These are phyloP conservation scores for Harmothoe impar DNA, from an alignment of 2,888 invertebrate genomes.

Conservation along the genomic window DNA sequence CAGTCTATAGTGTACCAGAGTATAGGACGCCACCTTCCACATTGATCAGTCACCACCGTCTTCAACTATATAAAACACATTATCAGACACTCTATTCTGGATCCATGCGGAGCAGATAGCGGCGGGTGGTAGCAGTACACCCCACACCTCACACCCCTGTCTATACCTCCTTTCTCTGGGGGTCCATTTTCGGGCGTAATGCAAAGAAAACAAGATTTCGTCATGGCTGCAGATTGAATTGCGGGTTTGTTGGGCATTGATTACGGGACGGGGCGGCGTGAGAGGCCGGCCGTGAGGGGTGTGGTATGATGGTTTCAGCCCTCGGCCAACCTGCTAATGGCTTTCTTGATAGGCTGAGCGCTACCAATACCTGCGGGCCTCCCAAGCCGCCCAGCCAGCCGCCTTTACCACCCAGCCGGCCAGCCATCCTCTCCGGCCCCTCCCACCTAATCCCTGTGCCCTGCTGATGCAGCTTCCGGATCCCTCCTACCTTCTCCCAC, in stretches of 20 bases:
- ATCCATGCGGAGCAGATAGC: not conserved
- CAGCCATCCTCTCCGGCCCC: slow-evolving; percentile 17
- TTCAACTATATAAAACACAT: not conserved
- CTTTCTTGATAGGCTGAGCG: slow-evolving; percentile 60
- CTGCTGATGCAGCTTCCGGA: not conserved
- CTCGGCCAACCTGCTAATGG: slow-evolving; percentile 56
- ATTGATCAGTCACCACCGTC: not conserved
- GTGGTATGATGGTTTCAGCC: slow-evolving; percentile 56
- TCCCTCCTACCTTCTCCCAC: not conserved
- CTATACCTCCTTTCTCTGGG: slow-evolving; percentile 22
- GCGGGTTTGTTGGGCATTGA: slow-evolving; percentile 60
- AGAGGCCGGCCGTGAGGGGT: not conserved
- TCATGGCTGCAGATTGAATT: slow-evolving; percentile 55
- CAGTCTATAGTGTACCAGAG: too few species aligned
- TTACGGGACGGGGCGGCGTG: slow-evolving; percentile 10
- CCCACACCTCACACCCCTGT: not conserved
- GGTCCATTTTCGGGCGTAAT: slow-evolving; percentile 56
- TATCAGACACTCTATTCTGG: not conserved
- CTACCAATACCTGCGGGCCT: slow-evolving; percentile 43
- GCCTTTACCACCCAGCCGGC: not conserved
- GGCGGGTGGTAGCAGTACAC: not conserved
- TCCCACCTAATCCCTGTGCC: slow-evolving; percentile 38
- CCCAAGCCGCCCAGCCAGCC: slow-evolving; percentile 11
- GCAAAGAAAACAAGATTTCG: slow-evolving; percentile 61
- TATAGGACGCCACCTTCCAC: not conserved